These are phyloP conservation scores for Ischnus inquisitorius DNA, from an alignment of 2,888 invertebrate genomes.

Conservation along the genomic window DNA sequence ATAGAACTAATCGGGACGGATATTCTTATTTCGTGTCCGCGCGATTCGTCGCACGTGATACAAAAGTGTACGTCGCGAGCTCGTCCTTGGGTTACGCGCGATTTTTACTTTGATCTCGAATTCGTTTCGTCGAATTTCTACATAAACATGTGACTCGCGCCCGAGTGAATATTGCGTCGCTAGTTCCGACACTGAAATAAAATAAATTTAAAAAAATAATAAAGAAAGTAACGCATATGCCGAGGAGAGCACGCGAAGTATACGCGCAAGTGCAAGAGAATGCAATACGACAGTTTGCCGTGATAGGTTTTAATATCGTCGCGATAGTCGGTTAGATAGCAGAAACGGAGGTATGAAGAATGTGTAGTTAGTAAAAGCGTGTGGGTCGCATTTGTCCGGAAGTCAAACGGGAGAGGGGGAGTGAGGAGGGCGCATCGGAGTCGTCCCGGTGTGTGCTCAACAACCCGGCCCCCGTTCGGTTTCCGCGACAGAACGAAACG, in stretches of 20 bases:
- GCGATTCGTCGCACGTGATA: neutral
- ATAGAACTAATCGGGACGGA: neutral
- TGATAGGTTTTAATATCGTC: slow-evolving; percentile 38
- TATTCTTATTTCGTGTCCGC: slow-evolving; percentile 35
- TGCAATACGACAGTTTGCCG: slow-evolving; percentile 23
- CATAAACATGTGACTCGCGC: neutral
- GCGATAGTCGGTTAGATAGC: slow-evolving; percentile 64
- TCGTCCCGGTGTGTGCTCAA: slow-evolving; percentile 21
- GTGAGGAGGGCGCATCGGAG: slow-evolving; percentile 24
- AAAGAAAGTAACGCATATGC: neutral
- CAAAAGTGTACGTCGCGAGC: neutral
- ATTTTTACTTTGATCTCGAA: slow-evolving; percentile 4
- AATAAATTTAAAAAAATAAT: neutral
- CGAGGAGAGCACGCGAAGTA: neutral
- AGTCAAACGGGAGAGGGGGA: slow-evolving; percentile 1
- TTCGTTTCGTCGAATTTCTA: neutral
- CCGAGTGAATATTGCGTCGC: neutral
- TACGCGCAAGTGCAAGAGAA: neutral
- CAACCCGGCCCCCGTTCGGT: neutral
- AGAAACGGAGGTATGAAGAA: slow-evolving; percentile 49
- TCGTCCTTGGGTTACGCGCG: neutral
- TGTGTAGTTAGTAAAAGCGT: slow-evolving; percentile 43
- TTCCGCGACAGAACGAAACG: slow-evolving; percentile 20
- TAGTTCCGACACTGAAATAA: neutral
- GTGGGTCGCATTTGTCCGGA: slow-evolving; percentile 44